Conservation (phyloP, 2,888 invertebrate genomes). For the Phlogophora meticulosa region DNA sequence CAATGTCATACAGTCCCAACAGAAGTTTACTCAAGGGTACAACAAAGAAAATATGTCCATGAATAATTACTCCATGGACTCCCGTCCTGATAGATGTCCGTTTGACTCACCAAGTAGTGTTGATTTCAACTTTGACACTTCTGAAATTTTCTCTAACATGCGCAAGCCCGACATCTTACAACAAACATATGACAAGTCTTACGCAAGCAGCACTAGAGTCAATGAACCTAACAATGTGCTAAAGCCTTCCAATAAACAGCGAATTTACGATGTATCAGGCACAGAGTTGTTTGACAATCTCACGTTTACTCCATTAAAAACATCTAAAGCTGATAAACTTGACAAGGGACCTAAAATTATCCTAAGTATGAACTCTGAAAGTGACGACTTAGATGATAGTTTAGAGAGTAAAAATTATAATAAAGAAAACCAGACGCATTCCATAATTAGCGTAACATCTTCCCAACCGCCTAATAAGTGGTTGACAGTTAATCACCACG, state of each 20-base stretch:
- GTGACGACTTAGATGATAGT: constrained; percentile 84
- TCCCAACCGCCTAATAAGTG: constrained; percentile 80
- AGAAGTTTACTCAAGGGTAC: constrained; percentile 70
- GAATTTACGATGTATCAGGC: constrained; percentile 69
- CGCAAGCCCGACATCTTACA: constrained; percentile 75
- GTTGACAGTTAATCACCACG: constrained; percentile 74
- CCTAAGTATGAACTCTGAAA: constrained; percentile 82
- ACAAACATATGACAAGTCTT: constrained; percentile 82
- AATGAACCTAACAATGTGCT: constrained; percentile 74
- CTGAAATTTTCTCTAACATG: constrained; percentile 85
- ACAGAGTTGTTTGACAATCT: constrained; percentile 85
- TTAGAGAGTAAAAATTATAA: constrained; percentile 76
- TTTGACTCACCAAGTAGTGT: constrained; percentile 81
- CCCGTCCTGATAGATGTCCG: constrained; percentile 77
- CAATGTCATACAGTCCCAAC: constrained; percentile 75
- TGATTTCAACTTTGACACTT: constrained; percentile 82
- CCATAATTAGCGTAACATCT: constrained; percentile 80
- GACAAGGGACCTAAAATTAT: constrained; percentile 83
- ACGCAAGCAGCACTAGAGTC: constrained; percentile 59
- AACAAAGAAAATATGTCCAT: constrained; percentile 79
- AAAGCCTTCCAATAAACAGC: constrained; percentile 81
- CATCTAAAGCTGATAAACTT: constrained; percentile 78
- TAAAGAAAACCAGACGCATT: constrained; percentile 84
- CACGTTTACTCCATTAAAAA: constrained; percentile 85
- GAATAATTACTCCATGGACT: constrained; percentile 73